A percentile compares a stretch with the other conserved stretches of the same genome.
Conservation (phyloP, 2,797 vertebrate species). For the Lagorchestes hirsutus region DNA sequence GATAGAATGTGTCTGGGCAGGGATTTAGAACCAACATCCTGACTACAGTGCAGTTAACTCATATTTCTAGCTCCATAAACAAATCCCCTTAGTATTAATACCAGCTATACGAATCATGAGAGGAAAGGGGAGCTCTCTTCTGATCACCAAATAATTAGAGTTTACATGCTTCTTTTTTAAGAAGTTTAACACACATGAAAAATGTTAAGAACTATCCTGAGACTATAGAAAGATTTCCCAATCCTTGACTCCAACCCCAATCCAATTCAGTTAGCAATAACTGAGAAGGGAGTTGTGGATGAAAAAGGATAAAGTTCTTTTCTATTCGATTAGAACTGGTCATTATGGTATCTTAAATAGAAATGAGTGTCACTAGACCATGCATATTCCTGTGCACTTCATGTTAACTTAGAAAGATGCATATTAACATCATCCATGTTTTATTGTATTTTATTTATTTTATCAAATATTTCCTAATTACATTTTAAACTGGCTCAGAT, state of each 20-base stretch:
- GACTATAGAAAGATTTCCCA: background rate
- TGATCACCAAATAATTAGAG: background rate
- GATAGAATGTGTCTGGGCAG: background rate
- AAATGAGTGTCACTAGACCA: background rate
- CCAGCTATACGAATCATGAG: background rate
- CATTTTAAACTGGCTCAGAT: background rate
- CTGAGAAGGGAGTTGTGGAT: background rate
- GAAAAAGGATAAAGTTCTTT: background rate
- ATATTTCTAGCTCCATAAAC: background rate
- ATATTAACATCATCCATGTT: background rate
- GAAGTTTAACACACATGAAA: background rate
- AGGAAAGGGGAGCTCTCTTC: background rate
- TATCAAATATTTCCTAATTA: background rate
- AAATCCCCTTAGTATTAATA: background rate
- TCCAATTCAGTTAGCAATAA: background rate
- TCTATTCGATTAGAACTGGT: background rate
- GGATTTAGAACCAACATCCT: background rate
- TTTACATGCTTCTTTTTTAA: background rate
- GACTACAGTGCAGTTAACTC: background rate
- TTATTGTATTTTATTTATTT: background rate
- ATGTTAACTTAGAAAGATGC: background rate
- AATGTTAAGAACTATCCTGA: background rate
- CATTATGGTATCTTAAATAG: background rate
- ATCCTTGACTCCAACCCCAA: background rate
- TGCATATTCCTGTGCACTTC: background rate